These are phyloP conservation scores for Acanthiza pusilla DNA, from an alignment of 2,797 vertebrate species.

Conservation along the genomic window DNA sequence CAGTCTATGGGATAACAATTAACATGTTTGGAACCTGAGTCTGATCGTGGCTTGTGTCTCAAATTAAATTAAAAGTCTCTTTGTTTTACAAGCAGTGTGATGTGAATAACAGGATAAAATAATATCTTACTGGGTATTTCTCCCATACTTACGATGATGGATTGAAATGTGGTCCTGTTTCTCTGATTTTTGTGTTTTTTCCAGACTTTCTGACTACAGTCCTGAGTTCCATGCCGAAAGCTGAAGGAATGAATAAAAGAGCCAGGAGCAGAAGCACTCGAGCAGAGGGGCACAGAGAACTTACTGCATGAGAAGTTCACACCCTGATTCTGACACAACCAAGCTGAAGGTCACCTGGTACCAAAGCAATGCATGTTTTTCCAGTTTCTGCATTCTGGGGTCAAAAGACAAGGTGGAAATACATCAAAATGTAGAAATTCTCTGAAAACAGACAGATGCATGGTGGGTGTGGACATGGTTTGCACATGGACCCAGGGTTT, in stretches of 20 bases:
- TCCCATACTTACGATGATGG: fast-evolving
- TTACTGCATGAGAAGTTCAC: not conserved
- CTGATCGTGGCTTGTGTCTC: not conserved
- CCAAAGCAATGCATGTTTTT: not conserved
- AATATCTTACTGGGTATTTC: not conserved
- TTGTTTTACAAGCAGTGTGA: not conserved
- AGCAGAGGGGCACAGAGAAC: not conserved
- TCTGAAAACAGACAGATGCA: not conserved
- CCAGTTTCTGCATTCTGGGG: not conserved
- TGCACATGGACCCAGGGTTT: not conserved
- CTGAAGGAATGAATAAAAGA: not conserved
- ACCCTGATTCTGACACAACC: not conserved
- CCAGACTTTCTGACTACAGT: not conserved
- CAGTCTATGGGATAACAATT: not conserved
- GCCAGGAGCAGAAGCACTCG: not conserved
- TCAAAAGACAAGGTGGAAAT: not conserved
- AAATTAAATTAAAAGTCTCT: not conserved
- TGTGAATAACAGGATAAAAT: not conserved
- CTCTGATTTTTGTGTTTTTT: not conserved
- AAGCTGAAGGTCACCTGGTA: not conserved
- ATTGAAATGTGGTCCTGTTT: not conserved
- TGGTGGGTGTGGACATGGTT: not conserved
- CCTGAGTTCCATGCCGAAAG: not conserved
- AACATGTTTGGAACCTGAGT: not conserved
- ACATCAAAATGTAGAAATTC: not conserved